Percentiles rank a stretch among this genome's conserved stretches.
Evolutionary conservation across 2,113 vertebrate genomes (phyloP).

Genomic region (Spizaetus ornatus): DNA sequence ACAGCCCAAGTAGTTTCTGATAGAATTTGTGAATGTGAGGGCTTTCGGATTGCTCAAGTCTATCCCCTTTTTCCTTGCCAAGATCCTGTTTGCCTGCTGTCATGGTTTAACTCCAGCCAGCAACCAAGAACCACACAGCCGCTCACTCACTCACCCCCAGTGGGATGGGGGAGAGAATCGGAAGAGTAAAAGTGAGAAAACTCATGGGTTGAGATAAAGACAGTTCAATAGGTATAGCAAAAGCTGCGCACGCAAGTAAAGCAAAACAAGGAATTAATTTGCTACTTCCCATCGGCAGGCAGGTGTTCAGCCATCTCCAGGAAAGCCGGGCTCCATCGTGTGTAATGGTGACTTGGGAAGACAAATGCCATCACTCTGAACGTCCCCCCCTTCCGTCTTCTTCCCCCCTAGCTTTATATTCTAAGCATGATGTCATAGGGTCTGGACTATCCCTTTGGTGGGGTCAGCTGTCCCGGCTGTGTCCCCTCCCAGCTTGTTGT

Average conservation of each 20-base stretch:
- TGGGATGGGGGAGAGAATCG: not conserved
- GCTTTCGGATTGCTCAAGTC: not conserved
- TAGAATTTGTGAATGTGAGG: not conserved
- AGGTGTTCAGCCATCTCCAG: not conserved
- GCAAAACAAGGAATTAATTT: not conserved
- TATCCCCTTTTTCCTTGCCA: not conserved
- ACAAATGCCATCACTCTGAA: not conserved
- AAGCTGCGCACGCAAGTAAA: not conserved
- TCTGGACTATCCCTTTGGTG: not conserved
- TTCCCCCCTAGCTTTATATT: no score
- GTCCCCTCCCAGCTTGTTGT: not conserved
- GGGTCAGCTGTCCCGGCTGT: not conserved
- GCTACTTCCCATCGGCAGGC: not conserved
- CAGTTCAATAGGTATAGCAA: not conserved
- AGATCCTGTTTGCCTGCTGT: not conserved
- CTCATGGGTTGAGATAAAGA: not conserved
- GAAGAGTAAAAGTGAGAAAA: not conserved
- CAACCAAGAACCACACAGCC: not conserved
- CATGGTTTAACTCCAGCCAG: not conserved
- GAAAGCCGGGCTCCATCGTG: not conserved
- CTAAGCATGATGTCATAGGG: not conserved
- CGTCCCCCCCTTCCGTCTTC: rapidly evolving
- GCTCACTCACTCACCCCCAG: not conserved
- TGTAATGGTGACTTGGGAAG: not conserved
- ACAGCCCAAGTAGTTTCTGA: not conserved